These are phyloP conservation scores for Campopleginae sp. DNA, from an alignment of 2,888 invertebrate genomes.

Conservation along the genomic window DNA sequence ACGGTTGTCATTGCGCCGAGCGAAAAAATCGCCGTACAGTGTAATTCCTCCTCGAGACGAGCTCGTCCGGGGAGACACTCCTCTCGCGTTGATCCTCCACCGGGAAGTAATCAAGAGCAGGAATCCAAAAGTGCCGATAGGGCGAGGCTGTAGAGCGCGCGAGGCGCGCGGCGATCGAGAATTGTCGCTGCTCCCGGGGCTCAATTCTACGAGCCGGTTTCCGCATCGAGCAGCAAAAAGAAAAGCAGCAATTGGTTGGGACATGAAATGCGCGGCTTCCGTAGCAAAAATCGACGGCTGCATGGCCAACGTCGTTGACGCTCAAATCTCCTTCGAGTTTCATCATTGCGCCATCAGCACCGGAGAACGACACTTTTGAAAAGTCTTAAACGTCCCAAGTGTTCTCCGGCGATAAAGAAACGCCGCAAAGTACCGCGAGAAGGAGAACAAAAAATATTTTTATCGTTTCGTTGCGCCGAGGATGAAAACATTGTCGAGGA, in stretches of 20 bases:
- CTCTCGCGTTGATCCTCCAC: constrained; percentile 45
- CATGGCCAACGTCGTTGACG: constrained; percentile 33
- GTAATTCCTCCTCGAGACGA: constrained; percentile 37
- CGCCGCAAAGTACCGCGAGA: no score
- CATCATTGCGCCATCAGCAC: constrained; percentile 31
- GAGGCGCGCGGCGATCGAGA: neutral
- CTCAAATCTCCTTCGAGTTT: constrained; percentile 25
- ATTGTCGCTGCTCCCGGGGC: constrained; percentile 14
- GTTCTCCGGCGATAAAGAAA: constrained; percentile 3
- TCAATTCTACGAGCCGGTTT: constrained; percentile 45
- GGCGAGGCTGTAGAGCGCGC: constrained; percentile 22
- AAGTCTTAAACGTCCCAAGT: constrained; percentile 6
- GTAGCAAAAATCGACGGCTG: neutral
- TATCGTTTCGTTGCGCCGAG: constrained; percentile 31
- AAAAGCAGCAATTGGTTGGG: constrained; percentile 49
- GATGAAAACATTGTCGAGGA: constrained; percentile 67
- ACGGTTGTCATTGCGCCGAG: constrained; percentile 9
- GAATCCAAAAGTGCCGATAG: constrained; percentile 63
- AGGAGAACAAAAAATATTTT: constrained; percentile 44
- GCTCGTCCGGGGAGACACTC: constrained; percentile 8
- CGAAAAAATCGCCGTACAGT: constrained; percentile 59
- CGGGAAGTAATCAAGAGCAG: constrained; percentile 68
- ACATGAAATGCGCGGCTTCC: constrained; percentile 56
- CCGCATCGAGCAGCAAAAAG: constrained; percentile 22
- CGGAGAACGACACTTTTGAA: constrained; percentile 22